Evolutionary conservation across 2,797 vertebrate genomes (phyloP).

Genomic region (Peromyscus attwateri): DNA sequence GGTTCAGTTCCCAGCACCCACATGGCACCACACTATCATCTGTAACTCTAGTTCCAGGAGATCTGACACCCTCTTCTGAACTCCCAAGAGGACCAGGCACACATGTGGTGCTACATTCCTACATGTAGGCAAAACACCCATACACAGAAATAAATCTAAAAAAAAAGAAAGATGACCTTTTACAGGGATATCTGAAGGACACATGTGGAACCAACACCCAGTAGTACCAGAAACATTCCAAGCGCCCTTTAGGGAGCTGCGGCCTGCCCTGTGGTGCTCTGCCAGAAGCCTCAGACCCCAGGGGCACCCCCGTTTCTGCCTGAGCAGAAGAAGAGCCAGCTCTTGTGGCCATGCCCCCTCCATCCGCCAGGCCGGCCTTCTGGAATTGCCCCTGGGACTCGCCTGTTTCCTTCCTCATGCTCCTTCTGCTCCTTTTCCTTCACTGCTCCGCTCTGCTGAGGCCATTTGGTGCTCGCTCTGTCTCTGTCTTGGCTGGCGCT

Average conservation of each 20-base stretch:
- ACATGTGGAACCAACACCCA: slow-evolving; percentile 89
- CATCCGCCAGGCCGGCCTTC: slow-evolving; percentile 4
- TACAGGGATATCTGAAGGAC: slow-evolving; percentile 94
- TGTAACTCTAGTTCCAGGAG: background rate
- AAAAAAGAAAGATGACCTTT: slow-evolving; percentile 85
- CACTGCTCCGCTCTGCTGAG: background rate
- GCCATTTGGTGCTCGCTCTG: too few relatives aligned
- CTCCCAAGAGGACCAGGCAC: background rate
- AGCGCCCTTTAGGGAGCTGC: slow-evolving; percentile 94
- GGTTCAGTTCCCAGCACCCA: background rate
- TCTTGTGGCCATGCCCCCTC: background rate
- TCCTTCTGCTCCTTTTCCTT: background rate
- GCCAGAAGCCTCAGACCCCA: background rate
- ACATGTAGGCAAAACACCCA: background rate
- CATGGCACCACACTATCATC: background rate
- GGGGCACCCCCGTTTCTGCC: background rate
- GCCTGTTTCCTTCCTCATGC: background rate
- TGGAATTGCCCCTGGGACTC: slow-evolving; percentile 5
- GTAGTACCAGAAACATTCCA: slow-evolving; percentile 92
- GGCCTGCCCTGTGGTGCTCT: slow-evolving; percentile 82
- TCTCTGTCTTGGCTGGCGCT: background rate
- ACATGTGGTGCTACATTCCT: background rate
- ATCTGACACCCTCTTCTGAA: background rate
- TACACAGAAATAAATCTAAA: background rate
- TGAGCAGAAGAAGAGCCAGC: slow-evolving; percentile 23